phyloP scores from a whole-genome alignment of 2,797 vertebrate species.

The Melanotaenia maccullochi region DNA sequence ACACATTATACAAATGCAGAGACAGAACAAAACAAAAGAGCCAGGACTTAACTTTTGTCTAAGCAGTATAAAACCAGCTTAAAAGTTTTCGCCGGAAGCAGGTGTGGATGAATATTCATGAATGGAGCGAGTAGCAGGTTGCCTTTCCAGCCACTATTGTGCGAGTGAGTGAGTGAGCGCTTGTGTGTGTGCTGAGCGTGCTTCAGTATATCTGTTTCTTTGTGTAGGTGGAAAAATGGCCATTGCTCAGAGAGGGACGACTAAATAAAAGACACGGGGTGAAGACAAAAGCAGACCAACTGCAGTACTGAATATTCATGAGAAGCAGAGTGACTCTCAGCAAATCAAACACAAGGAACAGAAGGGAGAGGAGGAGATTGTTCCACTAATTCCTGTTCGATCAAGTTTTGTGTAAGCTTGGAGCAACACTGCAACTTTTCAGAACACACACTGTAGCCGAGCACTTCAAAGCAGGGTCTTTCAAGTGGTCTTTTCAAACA shows the following conservation, averaged over 20 bases:
- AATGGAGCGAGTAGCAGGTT: conserved; percentile 55
- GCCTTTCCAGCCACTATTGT: conserved; percentile 68
- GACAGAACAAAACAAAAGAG: conserved; percentile 42
- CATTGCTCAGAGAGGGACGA: conserved; percentile 64
- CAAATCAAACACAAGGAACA: conserved; percentile 43
- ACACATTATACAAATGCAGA: conserved; percentile 1
- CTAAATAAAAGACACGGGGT: conserved; percentile 62
- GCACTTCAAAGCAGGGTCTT: conserved; percentile 16
- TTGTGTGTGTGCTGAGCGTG: conserved; percentile 12
- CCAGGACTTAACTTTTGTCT: conserved; percentile 69
- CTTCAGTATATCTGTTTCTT: conserved; percentile 42
- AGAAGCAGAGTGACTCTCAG: conserved; percentile 39
- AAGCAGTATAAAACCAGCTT: conserved; percentile 59
- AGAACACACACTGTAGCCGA: conserved; percentile 7
- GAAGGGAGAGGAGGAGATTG: conserved; percentile 15
- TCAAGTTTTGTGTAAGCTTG: conserved; percentile 35
- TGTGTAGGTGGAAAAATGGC: conserved; percentile 74
- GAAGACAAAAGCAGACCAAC: conserved; percentile 69
- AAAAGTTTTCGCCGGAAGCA: conserved; percentile 76
- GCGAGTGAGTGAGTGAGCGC: conserved; percentile 44
- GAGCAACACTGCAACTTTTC: conserved; percentile 30
- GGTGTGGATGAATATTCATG: conserved; percentile 87
- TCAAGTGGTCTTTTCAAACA: conserved; percentile 8
- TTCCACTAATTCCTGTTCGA: conserved; percentile 37
- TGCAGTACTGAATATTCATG: conserved; percentile 72